Base-by-base conservation (phyloP, 2,888 invertebrate species). In the Trissolcus japonicus region DNA sequence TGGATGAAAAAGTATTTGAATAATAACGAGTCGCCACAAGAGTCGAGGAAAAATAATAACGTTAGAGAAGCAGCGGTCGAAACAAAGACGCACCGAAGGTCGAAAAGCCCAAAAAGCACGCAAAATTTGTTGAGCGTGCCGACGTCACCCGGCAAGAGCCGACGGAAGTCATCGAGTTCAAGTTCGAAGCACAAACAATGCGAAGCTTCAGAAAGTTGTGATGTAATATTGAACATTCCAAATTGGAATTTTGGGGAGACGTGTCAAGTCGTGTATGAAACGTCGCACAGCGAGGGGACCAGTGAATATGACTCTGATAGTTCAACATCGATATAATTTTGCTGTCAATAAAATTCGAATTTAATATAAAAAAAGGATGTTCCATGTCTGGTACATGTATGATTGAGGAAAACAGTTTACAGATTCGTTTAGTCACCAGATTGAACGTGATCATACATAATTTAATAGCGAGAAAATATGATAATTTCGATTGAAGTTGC, bases 1-100 rank as follows among this genome's bases (percentile, higher is more conserved):
- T 88, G 88, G 88, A 85, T 88, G 78, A 83, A 80, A 16, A 87
- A 86, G 55, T 87, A 85, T 43, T 55, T 87, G 57, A 84, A 46
- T 46, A 16, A 16, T 55, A 60, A 66, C 25, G 66, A 73, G 29
- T 16, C 46, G n/a, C n/a, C n/a, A 14, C n/a, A 46, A 46, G 46
- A 46, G n/a, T 46, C 16, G 16, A n/a, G 16, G 16, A 46, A 46
- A 46, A 46, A 46, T 46, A 35, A 35, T 35, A 35, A 35, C 35
- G 35, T 35, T 35, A 35, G 35, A 35, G 35, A 35, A 1, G 16
- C 46, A 1, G 16, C 46, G 16, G 9, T 1, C 1, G 46, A 46
- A 6, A 16, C 46, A 1, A 46, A 46, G 16, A 1, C 4, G n/a
- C 46, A 46, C 0, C 14, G 16, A 16, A 46, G 46, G 46, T 46